Evolutionary conservation across 1,140 invertebrate genomes (phyloP).

Genomic region (Dolichoris vasculosae): DNA sequence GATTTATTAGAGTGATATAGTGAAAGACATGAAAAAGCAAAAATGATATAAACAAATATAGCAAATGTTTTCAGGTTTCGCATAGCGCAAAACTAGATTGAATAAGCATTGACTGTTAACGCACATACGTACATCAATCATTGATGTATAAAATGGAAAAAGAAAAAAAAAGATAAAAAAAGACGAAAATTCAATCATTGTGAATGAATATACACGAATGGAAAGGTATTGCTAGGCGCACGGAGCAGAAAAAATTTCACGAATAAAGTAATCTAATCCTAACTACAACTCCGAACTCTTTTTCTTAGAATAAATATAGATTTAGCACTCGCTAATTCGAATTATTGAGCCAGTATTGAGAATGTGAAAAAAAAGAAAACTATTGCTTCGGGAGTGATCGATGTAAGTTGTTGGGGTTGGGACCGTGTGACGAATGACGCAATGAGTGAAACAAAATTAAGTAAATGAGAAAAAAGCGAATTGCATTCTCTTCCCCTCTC

Average conservation of each 20-base stretch:
- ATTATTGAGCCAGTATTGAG: conserved; percentile 54
- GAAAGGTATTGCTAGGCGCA: conserved; percentile 27
- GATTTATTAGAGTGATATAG: conserved; percentile 39
- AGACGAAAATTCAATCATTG: background rate
- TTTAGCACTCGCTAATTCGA: conserved; percentile 51
- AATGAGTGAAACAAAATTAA: conserved; percentile 30
- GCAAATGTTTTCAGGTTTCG: conserved; percentile 29
- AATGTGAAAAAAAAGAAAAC: conserved; percentile 5
- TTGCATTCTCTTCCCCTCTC: conserved; percentile 57
- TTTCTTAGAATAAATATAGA: conserved; percentile 48
- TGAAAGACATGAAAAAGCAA: conserved; percentile 6
- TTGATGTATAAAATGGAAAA: conserved; percentile 13
- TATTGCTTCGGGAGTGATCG: conserved; percentile 21
- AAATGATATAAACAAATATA: background rate
- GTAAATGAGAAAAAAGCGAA: conserved; percentile 16
- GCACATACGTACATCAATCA: conserved; percentile 20
- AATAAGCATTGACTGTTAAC: conserved; percentile 19
- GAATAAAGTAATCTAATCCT: conserved; percentile 30
- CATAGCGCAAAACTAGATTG: conserved; percentile 3
- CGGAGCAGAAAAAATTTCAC: conserved; percentile 32
- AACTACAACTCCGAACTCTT: conserved; percentile 26
- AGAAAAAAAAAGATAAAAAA: background rate
- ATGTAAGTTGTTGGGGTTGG: background rate
- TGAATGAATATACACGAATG: conserved; percentile 12
- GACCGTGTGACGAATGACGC: background rate